phyloP scores from a whole-genome alignment of 1,140 invertebrate genomes.

The Zaprionus camerounensis region DNA sequence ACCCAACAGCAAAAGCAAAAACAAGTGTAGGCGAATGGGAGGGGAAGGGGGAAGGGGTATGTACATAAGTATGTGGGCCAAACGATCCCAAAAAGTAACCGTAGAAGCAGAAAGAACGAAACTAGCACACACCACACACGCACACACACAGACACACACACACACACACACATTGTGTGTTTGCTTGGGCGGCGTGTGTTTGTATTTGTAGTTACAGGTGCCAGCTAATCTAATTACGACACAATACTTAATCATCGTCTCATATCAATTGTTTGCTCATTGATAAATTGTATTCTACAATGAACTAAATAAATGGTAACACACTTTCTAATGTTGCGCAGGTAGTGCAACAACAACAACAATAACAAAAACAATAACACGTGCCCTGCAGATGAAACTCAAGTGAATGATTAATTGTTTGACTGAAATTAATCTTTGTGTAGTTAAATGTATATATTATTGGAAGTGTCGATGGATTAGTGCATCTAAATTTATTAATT shows the following conservation, averaged over 20 bases:
- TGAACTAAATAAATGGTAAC: constrained; percentile 34
- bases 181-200: constrained; percentile 2
- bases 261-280: constrained; percentile 58
- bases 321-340: constrained; percentile 31
- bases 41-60: not conserved
- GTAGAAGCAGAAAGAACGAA: constrained; percentile 38
- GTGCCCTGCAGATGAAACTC: not conserved
- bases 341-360: constrained; percentile 4
- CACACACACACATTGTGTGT: not conserved
- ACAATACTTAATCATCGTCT: constrained; percentile 21
- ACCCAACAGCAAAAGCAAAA: constrained; percentile 17
- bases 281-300: constrained; percentile 50
- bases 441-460: too few relatives aligned
- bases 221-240: constrained; percentile 74
- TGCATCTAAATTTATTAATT: too few relatives aligned
- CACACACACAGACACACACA: constrained; percentile 25
- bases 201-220: constrained; percentile 54
- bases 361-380: not conserved
- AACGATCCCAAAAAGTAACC: constrained; percentile 34
- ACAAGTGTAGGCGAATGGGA: constrained; percentile 38
- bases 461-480: too few relatives aligned
- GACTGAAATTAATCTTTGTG: not conserved
- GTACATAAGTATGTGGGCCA: constrained; percentile 38
- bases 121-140: constrained; percentile 51
- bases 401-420: not conserved